A percentile compares a stretch with the other conserved stretches of the same genome.
Conservation (phyloP, 2,113 vertebrate species). For the Terrapene triunguis region DNA sequence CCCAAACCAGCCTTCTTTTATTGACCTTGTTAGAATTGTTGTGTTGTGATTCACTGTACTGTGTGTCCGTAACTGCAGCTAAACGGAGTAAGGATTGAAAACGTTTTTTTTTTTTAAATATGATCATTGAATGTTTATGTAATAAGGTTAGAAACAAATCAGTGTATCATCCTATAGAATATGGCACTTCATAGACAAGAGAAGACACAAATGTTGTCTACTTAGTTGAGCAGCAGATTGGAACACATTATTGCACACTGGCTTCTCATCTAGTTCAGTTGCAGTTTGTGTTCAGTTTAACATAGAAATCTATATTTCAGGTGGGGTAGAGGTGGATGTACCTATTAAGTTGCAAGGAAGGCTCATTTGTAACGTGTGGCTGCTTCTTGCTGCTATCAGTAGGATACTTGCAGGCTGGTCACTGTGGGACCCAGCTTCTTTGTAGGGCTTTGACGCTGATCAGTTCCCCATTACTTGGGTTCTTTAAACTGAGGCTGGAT, state of each 20-base stretch:
- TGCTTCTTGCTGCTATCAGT: neutral
- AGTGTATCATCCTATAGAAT: neutral
- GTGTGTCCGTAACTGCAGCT: neutral
- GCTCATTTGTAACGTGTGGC: neutral
- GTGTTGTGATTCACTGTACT: rapidly evolving
- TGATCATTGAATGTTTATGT: neutral
- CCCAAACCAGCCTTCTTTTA: neutral
- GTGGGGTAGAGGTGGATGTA: neutral
- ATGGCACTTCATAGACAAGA: rapidly evolving
- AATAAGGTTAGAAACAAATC: neutral
- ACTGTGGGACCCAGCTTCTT: neutral
- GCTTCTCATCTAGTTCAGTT: neutral
- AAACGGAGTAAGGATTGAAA: neutral
- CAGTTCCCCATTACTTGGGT: neutral
- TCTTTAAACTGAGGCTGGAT: neutral
- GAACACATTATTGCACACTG: neutral
- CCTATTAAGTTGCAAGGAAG: neutral
- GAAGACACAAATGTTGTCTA: neutral
- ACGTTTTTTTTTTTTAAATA: neutral
- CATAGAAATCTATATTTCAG: neutral
- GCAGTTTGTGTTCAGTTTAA: neutral
- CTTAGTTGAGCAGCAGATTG: neutral
- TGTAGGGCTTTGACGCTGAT: neutral
- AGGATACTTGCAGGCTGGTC: neutral
- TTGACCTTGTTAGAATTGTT: neutral